Percentiles rank a stretch among this genome's conserved stretches.
Evolutionary conservation across 2,113 vertebrate genomes (phyloP).

Genomic region (Sisor rabdophorus): DNA sequence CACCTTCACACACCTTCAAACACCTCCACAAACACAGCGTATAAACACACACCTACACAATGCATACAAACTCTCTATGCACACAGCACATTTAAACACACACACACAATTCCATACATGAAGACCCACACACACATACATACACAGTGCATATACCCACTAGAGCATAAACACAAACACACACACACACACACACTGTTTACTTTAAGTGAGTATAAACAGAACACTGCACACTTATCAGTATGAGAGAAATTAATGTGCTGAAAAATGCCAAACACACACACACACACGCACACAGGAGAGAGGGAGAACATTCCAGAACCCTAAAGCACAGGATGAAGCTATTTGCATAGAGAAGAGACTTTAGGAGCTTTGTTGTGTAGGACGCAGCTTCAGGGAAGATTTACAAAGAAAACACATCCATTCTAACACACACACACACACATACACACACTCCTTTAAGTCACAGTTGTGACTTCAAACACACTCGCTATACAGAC

Average conservation of each 20-base stretch:
- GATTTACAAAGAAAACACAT: constrained; percentile 43
- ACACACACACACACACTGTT: constrained; percentile 1
- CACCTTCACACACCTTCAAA: not conserved
- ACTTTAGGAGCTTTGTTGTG: constrained; percentile 42
- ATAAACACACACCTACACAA: too few species aligned
- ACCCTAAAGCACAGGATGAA: constrained; percentile 39
- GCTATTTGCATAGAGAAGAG: constrained; percentile 48
- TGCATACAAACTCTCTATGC: too few species aligned
- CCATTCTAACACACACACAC: constrained; percentile 9
- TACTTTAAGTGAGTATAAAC: not conserved
- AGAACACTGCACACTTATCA: not conserved
- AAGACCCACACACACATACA: not conserved
- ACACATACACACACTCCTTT: constrained; percentile 9
- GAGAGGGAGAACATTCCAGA: constrained; percentile 6
- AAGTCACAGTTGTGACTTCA: constrained; percentile 21
- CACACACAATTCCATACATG: not conserved
- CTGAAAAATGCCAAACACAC: not conserved
- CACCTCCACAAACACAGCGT: not conserved
- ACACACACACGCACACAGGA: not conserved
- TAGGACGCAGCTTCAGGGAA: constrained; percentile 38
- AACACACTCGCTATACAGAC: constrained; percentile 20
- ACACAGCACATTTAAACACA: too few species aligned
- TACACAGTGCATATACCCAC: not conserved
- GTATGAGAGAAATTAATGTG: too few species aligned
- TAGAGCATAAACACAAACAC: constrained; percentile 10